Evolutionary conservation across 2,113 vertebrate species (phyloP).

Genomic region (Osmerus eperlanus): DNA sequence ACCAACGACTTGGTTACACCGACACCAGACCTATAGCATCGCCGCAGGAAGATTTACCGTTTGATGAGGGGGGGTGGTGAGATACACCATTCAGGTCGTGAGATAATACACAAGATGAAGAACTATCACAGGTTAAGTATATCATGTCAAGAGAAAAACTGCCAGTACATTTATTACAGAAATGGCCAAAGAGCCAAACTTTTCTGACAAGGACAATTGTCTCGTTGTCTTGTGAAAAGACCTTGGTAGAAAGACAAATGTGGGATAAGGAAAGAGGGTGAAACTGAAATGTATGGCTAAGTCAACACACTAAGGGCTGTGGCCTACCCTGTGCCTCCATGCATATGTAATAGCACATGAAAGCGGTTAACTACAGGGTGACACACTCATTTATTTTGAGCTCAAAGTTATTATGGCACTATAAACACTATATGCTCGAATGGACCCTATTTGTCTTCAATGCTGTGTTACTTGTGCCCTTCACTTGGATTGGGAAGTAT

Average conservation of each 20-base stretch:
- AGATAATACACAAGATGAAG: no score
- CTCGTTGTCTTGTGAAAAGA: not conserved
- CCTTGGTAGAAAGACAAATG: not conserved
- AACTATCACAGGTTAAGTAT: no score
- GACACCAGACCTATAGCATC: no score
- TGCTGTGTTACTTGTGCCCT: not conserved
- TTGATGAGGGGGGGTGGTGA: no score
- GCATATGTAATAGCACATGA: slow-evolving; percentile 18
- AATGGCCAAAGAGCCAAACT: no score
- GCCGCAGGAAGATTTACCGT: no score
- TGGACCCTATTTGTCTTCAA: slow-evolving; percentile 13
- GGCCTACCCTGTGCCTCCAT: not conserved
- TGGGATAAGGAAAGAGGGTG: not conserved
- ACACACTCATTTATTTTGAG: slow-evolving; percentile 8
- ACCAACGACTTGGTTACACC: no score
- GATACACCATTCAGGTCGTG: no score
- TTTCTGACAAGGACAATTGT: not conserved
- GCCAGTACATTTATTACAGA: no score
- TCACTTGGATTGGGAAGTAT: not conserved
- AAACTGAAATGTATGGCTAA: not conserved
- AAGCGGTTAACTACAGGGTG: slow-evolving; percentile 9
- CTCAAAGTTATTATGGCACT: slow-evolving; percentile 11
- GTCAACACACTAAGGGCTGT: not conserved
- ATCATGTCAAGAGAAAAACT: no score
- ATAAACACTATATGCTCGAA: slow-evolving; percentile 12